Conservation (phyloP, 2,797 vertebrate genomes). For the Pampus argenteus region DNA sequence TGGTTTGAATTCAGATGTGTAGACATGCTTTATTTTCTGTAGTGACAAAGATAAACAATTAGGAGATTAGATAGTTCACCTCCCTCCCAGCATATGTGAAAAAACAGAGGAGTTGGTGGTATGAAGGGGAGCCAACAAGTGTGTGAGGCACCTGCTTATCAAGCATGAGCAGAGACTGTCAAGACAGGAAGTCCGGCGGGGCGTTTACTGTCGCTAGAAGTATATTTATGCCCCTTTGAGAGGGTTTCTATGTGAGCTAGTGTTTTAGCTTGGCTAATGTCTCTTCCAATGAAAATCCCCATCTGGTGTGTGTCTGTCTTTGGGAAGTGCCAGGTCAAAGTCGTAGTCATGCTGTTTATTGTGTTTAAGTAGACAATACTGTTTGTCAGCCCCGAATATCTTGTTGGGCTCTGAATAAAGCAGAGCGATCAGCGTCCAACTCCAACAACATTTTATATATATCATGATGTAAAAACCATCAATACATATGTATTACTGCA, state of each 20-base stretch:
- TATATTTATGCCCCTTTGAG: not conserved
- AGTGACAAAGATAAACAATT: constrained; percentile 12
- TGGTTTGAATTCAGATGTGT: constrained; percentile 93
- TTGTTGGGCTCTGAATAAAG: not conserved
- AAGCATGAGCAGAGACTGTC: no score
- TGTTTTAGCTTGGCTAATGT: not conserved
- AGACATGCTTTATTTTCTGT: constrained; percentile 91
- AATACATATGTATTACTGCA: no score
- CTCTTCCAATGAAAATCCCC: not conserved
- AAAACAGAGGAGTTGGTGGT: not conserved
- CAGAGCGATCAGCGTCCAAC: no score
- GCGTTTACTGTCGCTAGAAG: not conserved
- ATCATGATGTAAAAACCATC: no score
- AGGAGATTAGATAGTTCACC: constrained; percentile 5
- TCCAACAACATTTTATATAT: no score
- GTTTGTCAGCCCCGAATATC: not conserved
- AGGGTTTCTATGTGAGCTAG: not conserved
- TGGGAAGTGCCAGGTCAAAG: not conserved
- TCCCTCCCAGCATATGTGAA: not conserved
- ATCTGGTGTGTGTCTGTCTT: not conserved
- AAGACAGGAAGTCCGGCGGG: no score
- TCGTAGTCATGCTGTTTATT: not conserved
- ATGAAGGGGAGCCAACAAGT: no score
- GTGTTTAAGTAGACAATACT: not conserved
- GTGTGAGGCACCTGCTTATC: no score